Conservation (phyloP, 2,888 invertebrate species). For the Epistrophe eligans region DNA sequence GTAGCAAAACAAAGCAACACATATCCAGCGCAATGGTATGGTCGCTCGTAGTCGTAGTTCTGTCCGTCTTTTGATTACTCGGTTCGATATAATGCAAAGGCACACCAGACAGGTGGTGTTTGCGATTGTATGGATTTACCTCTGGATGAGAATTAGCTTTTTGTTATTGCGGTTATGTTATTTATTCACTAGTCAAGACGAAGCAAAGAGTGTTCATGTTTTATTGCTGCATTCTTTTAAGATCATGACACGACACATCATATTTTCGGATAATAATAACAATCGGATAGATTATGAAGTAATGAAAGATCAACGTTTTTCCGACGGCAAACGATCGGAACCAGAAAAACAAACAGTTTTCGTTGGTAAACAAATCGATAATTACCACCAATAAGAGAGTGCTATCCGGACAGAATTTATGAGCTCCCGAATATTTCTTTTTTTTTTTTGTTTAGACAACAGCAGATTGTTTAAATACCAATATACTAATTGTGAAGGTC, state of each 20-base stretch:
- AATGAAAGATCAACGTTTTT: conserved; percentile 14
- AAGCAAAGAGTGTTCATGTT: conserved; percentile 32
- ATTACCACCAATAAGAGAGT: conserved; percentile 25
- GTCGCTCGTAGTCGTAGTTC: background rate
- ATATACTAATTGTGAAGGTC: conserved; percentile 33
- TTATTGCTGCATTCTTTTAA: background rate
- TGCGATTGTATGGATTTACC: conserved; percentile 2
- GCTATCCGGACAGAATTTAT: conserved; percentile 12
- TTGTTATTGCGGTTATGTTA: conserved; percentile 25
- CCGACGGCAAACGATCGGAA: background rate
- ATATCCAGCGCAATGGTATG: conserved; percentile 19
- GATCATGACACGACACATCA: background rate
- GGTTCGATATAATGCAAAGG: conserved; percentile 4
- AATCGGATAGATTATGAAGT: background rate
- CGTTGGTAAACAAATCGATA: conserved; percentile 52
- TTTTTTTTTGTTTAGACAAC: conserved; percentile 41
- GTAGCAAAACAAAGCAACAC: conserved; percentile 9
- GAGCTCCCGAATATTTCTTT: conserved; percentile 33
- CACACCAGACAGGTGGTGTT: conserved; percentile 59
- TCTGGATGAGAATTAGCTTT: conserved; percentile 11
- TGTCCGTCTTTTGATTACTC: background rate
- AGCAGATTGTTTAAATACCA: conserved; percentile 31
- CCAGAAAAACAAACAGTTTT: conserved; percentile 42
- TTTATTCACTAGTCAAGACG: conserved; percentile 21
- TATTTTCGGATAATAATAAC: background rate